These are phyloP conservation scores for Lophura nycthemera DNA, from an alignment of 2,113 vertebrate species.

Conservation along the genomic window DNA sequence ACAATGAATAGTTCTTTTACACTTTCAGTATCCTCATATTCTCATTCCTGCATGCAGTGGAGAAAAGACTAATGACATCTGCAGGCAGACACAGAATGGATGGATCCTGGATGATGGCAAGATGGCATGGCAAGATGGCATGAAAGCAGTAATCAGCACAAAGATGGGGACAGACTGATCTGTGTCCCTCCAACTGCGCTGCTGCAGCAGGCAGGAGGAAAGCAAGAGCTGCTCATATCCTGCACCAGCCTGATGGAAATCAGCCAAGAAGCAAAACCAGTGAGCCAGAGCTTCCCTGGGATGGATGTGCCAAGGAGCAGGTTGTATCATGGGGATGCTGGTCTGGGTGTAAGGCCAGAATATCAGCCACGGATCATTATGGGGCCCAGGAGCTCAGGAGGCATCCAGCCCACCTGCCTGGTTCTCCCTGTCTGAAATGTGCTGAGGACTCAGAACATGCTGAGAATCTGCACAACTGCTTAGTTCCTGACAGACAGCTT, in stretches of 20 bases:
- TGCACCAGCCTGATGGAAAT: background rate
- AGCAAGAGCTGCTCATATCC: background rate
- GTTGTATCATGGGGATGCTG: background rate
- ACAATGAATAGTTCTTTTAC: background rate
- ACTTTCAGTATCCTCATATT: background rate
- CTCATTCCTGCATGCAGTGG: background rate
- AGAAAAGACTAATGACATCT: background rate
- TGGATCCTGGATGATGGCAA: background rate
- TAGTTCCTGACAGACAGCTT: background rate
- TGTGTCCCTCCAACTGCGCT: background rate
- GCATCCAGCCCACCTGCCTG: background rate
- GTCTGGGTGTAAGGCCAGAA: background rate
- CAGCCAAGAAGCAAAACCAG: background rate
- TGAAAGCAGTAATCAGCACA: background rate
- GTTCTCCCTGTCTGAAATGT: background rate
- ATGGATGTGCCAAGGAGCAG: background rate
- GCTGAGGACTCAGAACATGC: accelerated
- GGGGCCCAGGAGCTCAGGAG: background rate
- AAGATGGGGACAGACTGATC: background rate
- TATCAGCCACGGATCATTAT: background rate
- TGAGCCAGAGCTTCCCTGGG: background rate
- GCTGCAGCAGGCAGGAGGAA: background rate
- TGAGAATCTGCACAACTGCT: background rate
- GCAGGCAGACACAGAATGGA: background rate
- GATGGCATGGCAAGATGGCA: background rate